A percentile compares a stretch with the other conserved stretches of the same genome.
These are phyloP conservation scores for Amblyteles armatorius DNA, from an alignment of 2,888 invertebrate genomes.

Conservation along the genomic window DNA sequence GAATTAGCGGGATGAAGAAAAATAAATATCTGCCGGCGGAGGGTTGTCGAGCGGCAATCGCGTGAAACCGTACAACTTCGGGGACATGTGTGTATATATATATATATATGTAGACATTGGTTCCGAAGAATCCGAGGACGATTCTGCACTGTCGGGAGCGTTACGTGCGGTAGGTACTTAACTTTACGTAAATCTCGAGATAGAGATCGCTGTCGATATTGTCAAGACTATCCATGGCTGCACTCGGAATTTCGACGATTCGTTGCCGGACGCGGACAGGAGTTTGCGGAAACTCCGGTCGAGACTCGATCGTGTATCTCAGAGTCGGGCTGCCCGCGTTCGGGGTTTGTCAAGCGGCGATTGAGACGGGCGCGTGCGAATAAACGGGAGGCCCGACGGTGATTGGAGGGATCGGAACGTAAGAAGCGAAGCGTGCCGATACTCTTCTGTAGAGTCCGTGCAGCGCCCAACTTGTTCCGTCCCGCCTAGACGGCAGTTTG, in stretches of 20 bases:
- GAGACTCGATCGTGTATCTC: not conserved
- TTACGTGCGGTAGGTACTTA: constrained; percentile 74
- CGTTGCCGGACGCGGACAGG: not conserved
- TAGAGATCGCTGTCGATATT: constrained; percentile 79
- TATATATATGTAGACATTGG: not conserved
- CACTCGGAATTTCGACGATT: not conserved
- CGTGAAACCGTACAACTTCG: constrained; percentile 45
- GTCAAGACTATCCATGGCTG: constrained; percentile 79
- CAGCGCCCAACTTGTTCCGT: constrained; percentile 52
- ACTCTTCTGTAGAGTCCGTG: not conserved
- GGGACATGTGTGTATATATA: not conserved
- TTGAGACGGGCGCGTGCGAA: constrained; percentile 27
- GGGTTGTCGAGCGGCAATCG: constrained; percentile 20
- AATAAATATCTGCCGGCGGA: not conserved
- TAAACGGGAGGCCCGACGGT: constrained; percentile 54
- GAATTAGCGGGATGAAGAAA: not conserved
- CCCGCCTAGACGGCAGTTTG: constrained; percentile 69
- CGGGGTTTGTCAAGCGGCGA: constrained; percentile 16
- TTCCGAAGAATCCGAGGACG: not conserved
- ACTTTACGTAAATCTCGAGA: constrained; percentile 80
- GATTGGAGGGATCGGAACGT: constrained; percentile 41
- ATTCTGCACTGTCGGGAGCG: not conserved
- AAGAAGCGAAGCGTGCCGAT: constrained; percentile 38
- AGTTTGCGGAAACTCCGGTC: not conserved
- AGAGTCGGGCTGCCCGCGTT: not conserved